phyloP scores from a whole-genome alignment of 53 echinoderm and acorn worm genomes.

The Glandiceps talaboti region DNA sequence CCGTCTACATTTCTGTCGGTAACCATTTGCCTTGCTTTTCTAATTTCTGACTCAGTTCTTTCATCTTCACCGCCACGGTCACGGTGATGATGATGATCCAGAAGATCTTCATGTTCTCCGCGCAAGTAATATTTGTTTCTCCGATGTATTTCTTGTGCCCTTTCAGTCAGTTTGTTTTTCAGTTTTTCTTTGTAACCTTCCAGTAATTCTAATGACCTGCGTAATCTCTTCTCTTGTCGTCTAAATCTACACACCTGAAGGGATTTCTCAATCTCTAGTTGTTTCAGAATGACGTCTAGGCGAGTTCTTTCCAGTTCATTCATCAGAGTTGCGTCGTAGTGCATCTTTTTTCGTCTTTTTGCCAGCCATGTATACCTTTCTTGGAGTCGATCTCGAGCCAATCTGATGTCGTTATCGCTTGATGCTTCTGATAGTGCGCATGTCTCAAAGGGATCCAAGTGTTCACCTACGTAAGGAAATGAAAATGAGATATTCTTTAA shows the following conservation, averaged over 20 bases:
- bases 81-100: not conserved
- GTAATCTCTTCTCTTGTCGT: not conserved
- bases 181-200: not conserved
- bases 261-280: not conserved
- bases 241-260: not conserved
- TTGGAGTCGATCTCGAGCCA: not conserved
- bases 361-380: not conserved
- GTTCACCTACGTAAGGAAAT: slow-evolving; percentile 39
- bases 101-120: not conserved
- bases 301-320: not conserved
- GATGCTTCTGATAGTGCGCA: slow-evolving; percentile 63
- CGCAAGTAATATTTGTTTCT: not conserved
- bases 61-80: not conserved
- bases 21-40: not conserved
- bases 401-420: not conserved
- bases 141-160: not conserved
- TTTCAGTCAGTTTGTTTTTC: not conserved
- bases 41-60: not conserved
- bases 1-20: not conserved
- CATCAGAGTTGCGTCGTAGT: not conserved
- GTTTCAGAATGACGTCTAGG: not conserved
- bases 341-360: not conserved
- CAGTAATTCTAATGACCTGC: not conserved
- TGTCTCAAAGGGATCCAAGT: slow-evolving; percentile 85
- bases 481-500: not conserved